phyloP scores from a whole-genome alignment of 2,888 invertebrate species.

The Nomada fucata region DNA sequence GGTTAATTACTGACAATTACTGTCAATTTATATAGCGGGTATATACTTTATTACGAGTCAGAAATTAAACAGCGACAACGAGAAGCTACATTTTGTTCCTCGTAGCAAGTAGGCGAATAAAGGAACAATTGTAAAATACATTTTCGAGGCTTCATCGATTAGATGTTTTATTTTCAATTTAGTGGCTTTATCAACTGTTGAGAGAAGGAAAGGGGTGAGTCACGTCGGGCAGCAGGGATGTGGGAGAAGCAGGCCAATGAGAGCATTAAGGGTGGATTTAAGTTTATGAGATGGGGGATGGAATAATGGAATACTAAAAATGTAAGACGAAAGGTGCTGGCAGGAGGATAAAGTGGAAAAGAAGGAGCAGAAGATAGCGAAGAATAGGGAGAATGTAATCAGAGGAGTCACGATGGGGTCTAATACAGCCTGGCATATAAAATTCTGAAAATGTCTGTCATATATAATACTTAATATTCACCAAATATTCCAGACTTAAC shows the following conservation, averaged over 20 bases:
- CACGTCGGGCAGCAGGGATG: neutral
- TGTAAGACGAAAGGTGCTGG: neutral
- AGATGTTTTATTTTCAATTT: neutral
- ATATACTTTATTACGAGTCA: too few species aligned
- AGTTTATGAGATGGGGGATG: neutral
- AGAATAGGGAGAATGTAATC: neutral
- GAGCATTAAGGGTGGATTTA: conserved; percentile 17
- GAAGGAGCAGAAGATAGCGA: neutral
- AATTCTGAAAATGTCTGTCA: neutral
- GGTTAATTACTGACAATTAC: too few species aligned
- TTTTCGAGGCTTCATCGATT: neutral
- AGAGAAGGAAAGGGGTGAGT: neutral
- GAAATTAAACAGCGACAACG: too few species aligned
- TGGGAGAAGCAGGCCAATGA: neutral
- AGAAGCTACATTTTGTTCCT: too few species aligned
- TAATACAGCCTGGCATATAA: neutral
- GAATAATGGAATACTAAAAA: conserved; percentile 17
- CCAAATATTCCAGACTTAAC: too few species aligned
- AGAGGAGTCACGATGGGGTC: neutral
- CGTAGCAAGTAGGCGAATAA: too few species aligned
- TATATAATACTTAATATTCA: too few species aligned
- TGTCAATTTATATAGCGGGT: too few species aligned
- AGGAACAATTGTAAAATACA: neutral
- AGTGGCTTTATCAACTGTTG: neutral
- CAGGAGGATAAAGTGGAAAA: neutral